Evolutionary conservation across 1,140 invertebrate genomes (phyloP), one percentile per base, ranked within the genome.

Genomic region (Apolygus lucorum): DNA sequence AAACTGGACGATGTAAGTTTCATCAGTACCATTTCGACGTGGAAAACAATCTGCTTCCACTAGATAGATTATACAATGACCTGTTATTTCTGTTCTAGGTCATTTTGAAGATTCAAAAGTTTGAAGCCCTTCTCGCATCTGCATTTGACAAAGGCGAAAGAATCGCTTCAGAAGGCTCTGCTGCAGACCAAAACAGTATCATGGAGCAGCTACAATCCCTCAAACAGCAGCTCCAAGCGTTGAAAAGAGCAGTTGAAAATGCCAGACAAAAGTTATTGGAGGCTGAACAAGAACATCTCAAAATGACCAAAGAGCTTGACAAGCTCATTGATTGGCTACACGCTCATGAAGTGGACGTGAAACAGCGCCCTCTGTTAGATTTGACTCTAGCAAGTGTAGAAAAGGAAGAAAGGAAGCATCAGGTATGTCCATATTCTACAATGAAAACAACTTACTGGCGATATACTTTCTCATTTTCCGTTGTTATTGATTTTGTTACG

Each of bases 81-180:
- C n/a, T n/a, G n/a, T n/a, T n/a, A n/a, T n/a, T 22, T 68, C 70
- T 68, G 42, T 67, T 71, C 8, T 65, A 78, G 78, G 78, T 90
- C 0, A 91, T 92, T 72, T 76, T 85, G 0, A 91, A 91, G 75
- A 92, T 93, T 59, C 90, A 93, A 79, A 89, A 92, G 75, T 92
- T 90, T 77, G 93, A 96, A 77, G 92, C 90, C n/a, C 81, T 89
- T 11, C 78, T 96, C 8, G 89, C 90, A 0, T 87, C 89, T 24
- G 92, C 93, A 0, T 88, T 87, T 24, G 93, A 96, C 74, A 96
- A 95, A 79, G 94, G 92, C 0, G 90, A 93, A 76, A 90, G 93
- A 77, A 95, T 97, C 26, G 90, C 90, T 8, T 86, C 87, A 0
- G 94, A 96, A 80, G 91, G 92, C 42, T 88, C 90, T 13, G 86